Base-by-base conservation (phyloP, 2,797 vertebrate genomes). In the Chaetodon trifasciatus region DNA sequence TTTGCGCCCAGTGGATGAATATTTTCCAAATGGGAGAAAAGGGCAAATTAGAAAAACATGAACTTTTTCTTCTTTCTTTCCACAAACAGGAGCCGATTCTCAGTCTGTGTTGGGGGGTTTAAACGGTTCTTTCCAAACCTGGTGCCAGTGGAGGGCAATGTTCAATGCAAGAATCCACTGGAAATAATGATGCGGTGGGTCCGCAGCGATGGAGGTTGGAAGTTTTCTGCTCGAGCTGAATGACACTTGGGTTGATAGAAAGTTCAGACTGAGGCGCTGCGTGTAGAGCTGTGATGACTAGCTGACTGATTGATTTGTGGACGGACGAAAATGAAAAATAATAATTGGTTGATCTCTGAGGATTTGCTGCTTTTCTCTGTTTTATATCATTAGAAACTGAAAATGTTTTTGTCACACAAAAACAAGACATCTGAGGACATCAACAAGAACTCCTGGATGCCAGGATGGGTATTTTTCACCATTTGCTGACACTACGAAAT, bases 111-210 rank as follows among this genome's bases (percentile, higher is more conserved):
- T 28, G 42, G 66, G 72, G 55, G 35, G 7, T 76, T 78, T 76
- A 70, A 84, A 85, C 4, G 5, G 68, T 69, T 86, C 56, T 93
- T 93, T 93, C 92, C 93, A 85, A 70, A 58, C 85, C 61, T 70
- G 28, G 74, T 91, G 90, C 92, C 91, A 93, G 75, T 66, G 72
- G 62, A 88, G 86, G 89, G 89, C 81, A 91, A 87, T 35, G 75
- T 84, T 89, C 78, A 80, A 72, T 72, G 74, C 77, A 78, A 87
- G 70, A 86, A 86, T 79, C 74, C 75, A 83, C 44, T 93, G 91
- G 91, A 94, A 94, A 93, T 81, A 77, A 83, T 92, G 90, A 93
- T 83, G 89, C 52, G 60, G 79, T 78, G 71, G 61, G 63, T 76
- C 78, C 39, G 40, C 70, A 77, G 61, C 24, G 47, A 56, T 42